Conservation (phyloP, 2,113 vertebrate genomes). For the Tyrannus savana region DNA sequence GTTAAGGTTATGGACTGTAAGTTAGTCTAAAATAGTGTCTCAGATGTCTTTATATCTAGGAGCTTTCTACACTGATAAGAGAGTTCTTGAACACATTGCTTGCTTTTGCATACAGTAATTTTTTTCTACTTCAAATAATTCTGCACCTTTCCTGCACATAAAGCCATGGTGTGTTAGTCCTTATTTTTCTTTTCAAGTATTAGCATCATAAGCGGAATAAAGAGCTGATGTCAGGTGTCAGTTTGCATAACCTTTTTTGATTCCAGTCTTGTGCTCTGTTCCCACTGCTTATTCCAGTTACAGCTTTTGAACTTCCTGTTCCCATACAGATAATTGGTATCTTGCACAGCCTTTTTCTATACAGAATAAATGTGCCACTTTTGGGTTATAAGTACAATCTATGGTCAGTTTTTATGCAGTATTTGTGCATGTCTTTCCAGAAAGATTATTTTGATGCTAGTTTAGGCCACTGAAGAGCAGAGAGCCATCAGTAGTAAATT, state of each 20-base stretch:
- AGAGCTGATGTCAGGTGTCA: not conserved
- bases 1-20: not conserved
- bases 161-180: not conserved
- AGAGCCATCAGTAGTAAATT: not conserved
- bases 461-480: not conserved
- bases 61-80: not conserved
- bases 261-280: not conserved
- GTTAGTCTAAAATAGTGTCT: not conserved
- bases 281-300: slow-evolving; percentile 27
- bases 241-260: slow-evolving; percentile 2
- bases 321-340: not conserved
- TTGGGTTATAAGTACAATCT: not conserved
- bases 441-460: not conserved
- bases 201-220: not conserved
- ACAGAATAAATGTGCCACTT: not conserved
- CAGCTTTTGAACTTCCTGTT: slow-evolving; percentile 22
- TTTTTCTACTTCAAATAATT: not conserved
- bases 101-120: not conserved
- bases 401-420: not conserved
- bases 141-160: not conserved
- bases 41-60: not conserved
- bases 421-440: not conserved
- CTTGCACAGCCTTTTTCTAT: not conserved
- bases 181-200: slow-evolving; percentile 20
- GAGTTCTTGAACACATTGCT: not conserved